Percentiles rank a stretch among this genome's conserved stretches.
Conservation (phyloP, 2,888 invertebrate genomes). For the Morpho helenor region DNA sequence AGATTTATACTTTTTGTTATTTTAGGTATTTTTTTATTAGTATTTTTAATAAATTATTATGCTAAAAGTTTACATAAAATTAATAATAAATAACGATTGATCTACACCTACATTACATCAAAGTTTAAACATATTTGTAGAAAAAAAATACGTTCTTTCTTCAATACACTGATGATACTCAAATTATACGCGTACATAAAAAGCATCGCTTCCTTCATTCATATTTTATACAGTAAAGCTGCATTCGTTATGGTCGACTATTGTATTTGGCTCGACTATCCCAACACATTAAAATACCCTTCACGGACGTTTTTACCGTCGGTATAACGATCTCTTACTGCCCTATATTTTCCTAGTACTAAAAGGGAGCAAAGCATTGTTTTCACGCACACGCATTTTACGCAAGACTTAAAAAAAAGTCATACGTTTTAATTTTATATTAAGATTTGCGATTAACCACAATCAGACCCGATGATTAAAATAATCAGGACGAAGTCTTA, state of each 20-base stretch:
- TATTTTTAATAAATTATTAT: no score
- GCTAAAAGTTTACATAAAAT: background rate
- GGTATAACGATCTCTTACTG: constrained; percentile 43
- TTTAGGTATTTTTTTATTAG: no score
- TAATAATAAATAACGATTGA: background rate
- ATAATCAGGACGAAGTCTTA: no score
- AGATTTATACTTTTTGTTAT: no score
- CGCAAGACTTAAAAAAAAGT: constrained; percentile 1
- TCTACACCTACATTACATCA: no score
- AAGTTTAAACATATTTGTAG: no score
- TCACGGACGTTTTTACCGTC: constrained; percentile 38
- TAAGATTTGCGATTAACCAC: no score
- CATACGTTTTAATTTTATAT: no score
- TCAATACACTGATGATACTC: no score
- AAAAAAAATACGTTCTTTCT: no score
- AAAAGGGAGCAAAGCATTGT: constrained; percentile 80
- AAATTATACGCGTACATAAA: no score
- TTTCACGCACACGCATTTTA: constrained; percentile 77
- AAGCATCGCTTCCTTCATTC: background rate
- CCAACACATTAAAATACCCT: constrained; percentile 37
- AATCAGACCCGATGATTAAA: no score
- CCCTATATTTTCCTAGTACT: constrained; percentile 70
- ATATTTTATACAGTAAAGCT: background rate
- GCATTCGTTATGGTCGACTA: constrained; percentile 16
- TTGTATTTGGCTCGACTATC: constrained; percentile 9